A percentile compares a stretch with the other conserved stretches of the same genome.
Conservation (phyloP, 2,888 invertebrate genomes). For the Syritta pipiens region DNA sequence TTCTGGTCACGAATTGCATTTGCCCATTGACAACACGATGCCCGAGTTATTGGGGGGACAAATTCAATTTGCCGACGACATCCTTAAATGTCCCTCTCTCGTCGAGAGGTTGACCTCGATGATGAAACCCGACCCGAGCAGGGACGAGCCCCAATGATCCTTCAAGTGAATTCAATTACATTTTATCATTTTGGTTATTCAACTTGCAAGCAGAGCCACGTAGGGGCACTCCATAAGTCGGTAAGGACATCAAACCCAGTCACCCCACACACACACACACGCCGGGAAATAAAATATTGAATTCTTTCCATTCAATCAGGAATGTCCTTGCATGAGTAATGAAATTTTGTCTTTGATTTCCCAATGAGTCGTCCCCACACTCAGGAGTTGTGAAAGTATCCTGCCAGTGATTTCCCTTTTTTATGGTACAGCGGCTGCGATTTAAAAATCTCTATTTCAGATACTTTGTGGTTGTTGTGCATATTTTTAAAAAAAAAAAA, state of each 20-base stretch:
- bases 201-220: not conserved
- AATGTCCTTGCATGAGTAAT: constrained; percentile 39
- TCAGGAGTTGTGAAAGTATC: no score
- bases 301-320: constrained; percentile 5
- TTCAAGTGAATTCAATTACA: constrained; percentile 38
- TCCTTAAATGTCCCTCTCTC: constrained; percentile 5
- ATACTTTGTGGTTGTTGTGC: constrained; percentile 6
- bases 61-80: constrained; percentile 26
- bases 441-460: constrained; percentile 10
- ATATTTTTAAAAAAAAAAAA: not conserved
- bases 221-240: no score
- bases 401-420: no score
- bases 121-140: constrained; percentile 2
- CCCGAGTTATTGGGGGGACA: not conserved
- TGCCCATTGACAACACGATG: no score
- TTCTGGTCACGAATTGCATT: no score
- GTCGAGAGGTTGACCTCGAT: no score
- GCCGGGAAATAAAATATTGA: constrained; percentile 1
- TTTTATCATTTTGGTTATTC: constrained; percentile 21
- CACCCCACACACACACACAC: not conserved
- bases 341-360: constrained; percentile 6
- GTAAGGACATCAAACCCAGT: not conserved
- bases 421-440: not conserved
- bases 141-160: constrained; percentile 36
- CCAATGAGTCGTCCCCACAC: not conserved